phyloP scores from a whole-genome alignment of 2,797 vertebrate species.

The Sebastes umbrosus region DNA sequence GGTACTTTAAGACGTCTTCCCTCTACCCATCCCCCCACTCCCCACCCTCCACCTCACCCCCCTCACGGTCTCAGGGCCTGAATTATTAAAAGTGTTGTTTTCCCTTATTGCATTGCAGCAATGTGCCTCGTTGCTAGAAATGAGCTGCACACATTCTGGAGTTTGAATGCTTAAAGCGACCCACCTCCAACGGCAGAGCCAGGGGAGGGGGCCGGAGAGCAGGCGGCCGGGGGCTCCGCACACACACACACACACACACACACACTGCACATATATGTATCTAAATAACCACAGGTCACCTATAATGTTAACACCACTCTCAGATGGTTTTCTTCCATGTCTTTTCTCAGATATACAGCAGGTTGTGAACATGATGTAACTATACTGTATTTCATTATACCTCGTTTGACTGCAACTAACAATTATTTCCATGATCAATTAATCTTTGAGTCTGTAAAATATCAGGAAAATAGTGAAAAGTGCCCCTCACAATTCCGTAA shows the following conservation, averaged over 20 bases:
- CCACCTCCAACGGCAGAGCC: conserved; percentile 52
- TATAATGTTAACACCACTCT: not conserved
- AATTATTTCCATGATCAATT: not conserved
- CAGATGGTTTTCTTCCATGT: not conserved
- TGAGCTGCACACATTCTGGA: conserved; percentile 63
- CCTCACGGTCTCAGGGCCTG: conserved; percentile 70
- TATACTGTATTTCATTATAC: not conserved
- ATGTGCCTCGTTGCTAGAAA: conserved; percentile 75
- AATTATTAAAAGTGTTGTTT: conserved; percentile 86
- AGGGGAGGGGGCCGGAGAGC: conserved; percentile 30
- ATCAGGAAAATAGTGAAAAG: not conserved
- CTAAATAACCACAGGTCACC: conserved; percentile 14
- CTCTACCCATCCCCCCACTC: conserved; percentile 6
- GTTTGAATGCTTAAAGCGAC: conserved; percentile 61
- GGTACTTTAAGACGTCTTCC: conserved; percentile 72
- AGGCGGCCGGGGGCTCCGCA: not conserved
- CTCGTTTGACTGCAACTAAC: not conserved
- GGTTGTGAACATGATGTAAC: not conserved
- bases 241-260: not conserved
- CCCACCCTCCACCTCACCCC: conserved; percentile 14
- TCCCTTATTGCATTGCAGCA: conserved; percentile 83
- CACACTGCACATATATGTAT: not conserved
- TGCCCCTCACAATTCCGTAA: not conserved
- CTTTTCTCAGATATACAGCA: not conserved
- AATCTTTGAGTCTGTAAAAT: not conserved